Base-by-base conservation (phyloP, 2,797 vertebrate genomes). In the Miichthys miiuy region DNA sequence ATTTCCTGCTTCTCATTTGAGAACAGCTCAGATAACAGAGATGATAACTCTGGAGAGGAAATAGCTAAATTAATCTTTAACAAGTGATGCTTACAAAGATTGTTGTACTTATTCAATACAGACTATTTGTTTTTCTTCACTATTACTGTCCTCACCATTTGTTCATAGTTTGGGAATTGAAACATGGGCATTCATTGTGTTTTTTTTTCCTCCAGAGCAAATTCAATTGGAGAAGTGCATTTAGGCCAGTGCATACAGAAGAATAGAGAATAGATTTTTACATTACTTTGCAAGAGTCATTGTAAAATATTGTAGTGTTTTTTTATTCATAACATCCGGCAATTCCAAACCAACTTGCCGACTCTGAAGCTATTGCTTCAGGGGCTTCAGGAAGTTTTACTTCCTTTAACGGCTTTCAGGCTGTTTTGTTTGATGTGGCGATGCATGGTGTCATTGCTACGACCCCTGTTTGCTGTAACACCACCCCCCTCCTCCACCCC, bases 391-490 rank as follows among this genome's bases (percentile, higher is more conserved):
- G 69, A 90, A 91, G 80, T 91, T 89, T 89, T 56, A 81, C 85
- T 86, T 82, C 71, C 55, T 84, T 74, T 58, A 73, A 80, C 51
- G 50, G 87, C 80, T 91, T 90, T 85, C 79, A 86, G 83, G 66
- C 64, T 76, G 78, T 90, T 93, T 92, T 91, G 89, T 93, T 94
- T 91, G 88, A 91, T 88, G 91, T 86, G 67, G 87, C 87, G 91
- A 87, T 81, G 87, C 72, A 83, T 72, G 74, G 86, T 95, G 94
- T 96, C 94, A 96, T 96, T 95, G 94, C 77, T 70, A 83, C 61
- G 94, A 95, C 94, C 94, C 90, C 94, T 94, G 91, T 88, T 83
- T 91, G 88, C 87, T 90, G 86, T 84, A 91, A 87, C 90, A 67
- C 84, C 87, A 23, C 75, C 67, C 74, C 74, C 77, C 81, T 68